A percentile compares a stretch with the other conserved stretches of the same genome.
These are phyloP conservation scores for Drymodes brunneopygia DNA, from an alignment of 2,113 vertebrate species.

Conservation along the genomic window DNA sequence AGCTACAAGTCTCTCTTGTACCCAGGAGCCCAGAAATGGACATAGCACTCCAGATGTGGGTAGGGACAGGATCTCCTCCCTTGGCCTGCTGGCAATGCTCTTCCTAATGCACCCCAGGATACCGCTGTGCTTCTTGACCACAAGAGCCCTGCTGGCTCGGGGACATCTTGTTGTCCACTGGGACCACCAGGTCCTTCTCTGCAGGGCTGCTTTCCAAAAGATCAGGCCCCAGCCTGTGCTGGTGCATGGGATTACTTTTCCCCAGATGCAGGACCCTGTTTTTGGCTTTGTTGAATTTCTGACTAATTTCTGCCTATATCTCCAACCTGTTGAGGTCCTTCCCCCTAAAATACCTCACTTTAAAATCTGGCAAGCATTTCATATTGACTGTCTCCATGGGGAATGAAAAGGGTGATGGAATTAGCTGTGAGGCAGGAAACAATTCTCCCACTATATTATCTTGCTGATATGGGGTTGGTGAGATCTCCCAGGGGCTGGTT, in stretches of 20 bases:
- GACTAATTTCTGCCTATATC: not conserved
- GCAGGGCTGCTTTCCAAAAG: not conserved
- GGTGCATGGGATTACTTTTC: not conserved
- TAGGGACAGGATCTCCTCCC: not conserved
- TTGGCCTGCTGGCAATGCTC: not conserved
- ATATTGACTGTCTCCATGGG: accelerated
- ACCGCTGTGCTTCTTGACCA: not conserved
- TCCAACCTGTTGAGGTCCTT: not conserved
- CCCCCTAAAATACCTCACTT: not conserved
- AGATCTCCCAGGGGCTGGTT: not conserved
- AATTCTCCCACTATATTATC: not conserved
- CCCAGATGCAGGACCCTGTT: not conserved
- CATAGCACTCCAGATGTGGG: not conserved
- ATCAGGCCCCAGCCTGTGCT: not conserved
- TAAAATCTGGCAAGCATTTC: not conserved
- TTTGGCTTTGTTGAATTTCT: not conserved
- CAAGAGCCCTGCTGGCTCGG: not conserved
- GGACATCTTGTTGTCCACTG: not conserved
- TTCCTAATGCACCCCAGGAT: not conserved
- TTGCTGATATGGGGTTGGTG: not conserved
- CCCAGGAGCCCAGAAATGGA: not conserved
- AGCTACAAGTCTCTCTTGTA: not conserved
- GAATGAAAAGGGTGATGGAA: not conserved
- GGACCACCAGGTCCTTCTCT: not conserved
- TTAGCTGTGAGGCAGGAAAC: not conserved